Percentiles rank a stretch among this genome's conserved stretches.
These are phyloP conservation scores for Agelastica alni DNA, from an alignment of 2,888 invertebrate species.

Conservation along the genomic window DNA sequence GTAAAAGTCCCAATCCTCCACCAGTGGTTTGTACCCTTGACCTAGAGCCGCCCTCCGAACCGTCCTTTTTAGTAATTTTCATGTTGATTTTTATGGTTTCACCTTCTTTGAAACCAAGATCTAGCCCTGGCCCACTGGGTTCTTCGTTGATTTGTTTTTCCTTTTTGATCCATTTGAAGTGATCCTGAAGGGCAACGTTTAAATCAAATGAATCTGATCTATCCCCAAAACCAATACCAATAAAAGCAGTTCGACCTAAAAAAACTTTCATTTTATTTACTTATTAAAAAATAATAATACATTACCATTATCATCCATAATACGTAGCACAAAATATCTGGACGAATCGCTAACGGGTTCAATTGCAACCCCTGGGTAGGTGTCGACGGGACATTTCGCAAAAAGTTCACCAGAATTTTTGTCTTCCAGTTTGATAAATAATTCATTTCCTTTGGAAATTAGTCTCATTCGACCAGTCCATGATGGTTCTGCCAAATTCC, in stretches of 20 bases:
- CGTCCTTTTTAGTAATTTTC: constrained; percentile 94
- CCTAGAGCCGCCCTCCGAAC: constrained; percentile 71
- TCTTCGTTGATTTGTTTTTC: constrained; percentile 81
- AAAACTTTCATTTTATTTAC: constrained; percentile 7
- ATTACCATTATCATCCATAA: constrained; percentile 90
- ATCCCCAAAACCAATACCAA: constrained; percentile 97
- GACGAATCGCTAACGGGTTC: constrained; percentile 97
- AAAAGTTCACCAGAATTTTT: constrained; percentile 91
- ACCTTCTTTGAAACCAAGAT: constrained; percentile 97
- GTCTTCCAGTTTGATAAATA: constrained; percentile 93
- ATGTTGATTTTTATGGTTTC: constrained; percentile 99
- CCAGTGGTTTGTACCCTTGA: constrained; percentile 63
- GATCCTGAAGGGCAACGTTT: constrained; percentile 97
- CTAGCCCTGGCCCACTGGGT: constrained; percentile 80
- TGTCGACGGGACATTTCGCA: constrained; percentile 95
- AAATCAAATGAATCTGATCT: constrained; percentile 98
- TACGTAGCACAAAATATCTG: constrained; percentile 93
- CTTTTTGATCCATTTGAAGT: constrained; percentile 92
- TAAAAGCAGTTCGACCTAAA: constrained; percentile 83
- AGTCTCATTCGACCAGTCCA: constrained; percentile 97
- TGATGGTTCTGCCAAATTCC: constrained; percentile 97
- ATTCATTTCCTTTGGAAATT: constrained; percentile 84
- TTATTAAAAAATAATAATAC: constrained; percentile 9
- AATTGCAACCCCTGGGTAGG: constrained; percentile 92
- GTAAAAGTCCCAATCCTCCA: constrained; percentile 62